Conservation (phyloP, 1,140 invertebrate genomes). For the Ruditapes philippinarum region DNA sequence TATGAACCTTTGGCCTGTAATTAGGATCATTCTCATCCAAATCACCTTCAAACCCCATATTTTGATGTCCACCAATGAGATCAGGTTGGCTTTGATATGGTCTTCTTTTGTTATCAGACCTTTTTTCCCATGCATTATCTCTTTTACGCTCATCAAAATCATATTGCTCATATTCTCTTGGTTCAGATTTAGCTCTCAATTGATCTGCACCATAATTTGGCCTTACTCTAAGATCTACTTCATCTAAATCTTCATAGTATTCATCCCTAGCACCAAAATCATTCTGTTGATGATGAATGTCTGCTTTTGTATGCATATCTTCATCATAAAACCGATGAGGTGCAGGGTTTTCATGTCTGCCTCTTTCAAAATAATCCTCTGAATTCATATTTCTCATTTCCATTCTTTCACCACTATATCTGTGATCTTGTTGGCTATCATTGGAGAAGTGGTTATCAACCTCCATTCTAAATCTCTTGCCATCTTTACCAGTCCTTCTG, state of each 20-base stretch:
- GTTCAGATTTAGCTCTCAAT: neutral
- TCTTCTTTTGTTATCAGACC: neutral
- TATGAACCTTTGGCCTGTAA: neutral
- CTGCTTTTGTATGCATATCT: neutral
- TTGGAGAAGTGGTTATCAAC: no score
- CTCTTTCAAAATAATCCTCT: neutral
- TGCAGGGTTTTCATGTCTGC: neutral
- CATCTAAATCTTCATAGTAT: neutral
- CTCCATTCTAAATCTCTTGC: neutral
- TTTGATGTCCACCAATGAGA: neutral
- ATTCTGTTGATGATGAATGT: neutral
- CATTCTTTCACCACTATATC: neutral
- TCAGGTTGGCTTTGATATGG: neutral
- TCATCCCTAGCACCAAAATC: no score
- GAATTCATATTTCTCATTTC: neutral
- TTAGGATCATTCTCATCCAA: neutral
- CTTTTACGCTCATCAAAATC: neutral
- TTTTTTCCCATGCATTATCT: neutral
- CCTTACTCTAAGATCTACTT: neutral
- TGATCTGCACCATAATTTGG: neutral
- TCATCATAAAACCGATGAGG: neutral
- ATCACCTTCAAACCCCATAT: constrained; percentile 14
- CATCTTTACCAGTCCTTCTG: neutral
- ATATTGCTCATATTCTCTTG: neutral
- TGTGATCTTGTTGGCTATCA: neutral